phyloP scores from a whole-genome alignment of 2,888 invertebrate genomes.

The Agapostemon virescens region DNA sequence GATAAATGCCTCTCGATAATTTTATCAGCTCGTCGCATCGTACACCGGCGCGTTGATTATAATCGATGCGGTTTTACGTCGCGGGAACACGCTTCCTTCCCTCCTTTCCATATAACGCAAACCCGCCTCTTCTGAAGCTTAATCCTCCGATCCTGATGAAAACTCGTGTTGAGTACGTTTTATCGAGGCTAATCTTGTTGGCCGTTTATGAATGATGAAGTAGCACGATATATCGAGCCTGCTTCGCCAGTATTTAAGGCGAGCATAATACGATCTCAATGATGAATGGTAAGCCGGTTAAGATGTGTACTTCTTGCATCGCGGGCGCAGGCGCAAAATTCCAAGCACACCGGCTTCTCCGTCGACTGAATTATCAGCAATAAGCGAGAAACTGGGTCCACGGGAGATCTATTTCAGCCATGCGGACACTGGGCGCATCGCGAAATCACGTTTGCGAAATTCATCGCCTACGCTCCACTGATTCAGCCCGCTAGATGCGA shows the following conservation, averaged over 20 bases:
- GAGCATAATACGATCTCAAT: slow-evolving; percentile 49
- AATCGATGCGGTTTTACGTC: slow-evolving; percentile 45
- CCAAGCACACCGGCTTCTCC: background rate
- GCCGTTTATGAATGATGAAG: slow-evolving; percentile 57
- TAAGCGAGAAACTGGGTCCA: background rate
- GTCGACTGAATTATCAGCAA: slow-evolving; percentile 8
- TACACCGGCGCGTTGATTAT: slow-evolving; percentile 18
- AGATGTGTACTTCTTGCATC: slow-evolving; percentile 17
- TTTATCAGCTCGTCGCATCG: slow-evolving; percentile 28
- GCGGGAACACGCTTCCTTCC: slow-evolving; percentile 26
- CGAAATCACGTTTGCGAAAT: background rate
- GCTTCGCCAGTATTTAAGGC: slow-evolving; percentile 45
- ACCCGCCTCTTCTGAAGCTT: slow-evolving; percentile 17
- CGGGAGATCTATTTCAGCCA: background rate
- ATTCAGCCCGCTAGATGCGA: background rate
- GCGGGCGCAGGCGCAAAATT: background rate
- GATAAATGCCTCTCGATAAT: slow-evolving; percentile 38
- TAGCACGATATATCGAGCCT: slow-evolving; percentile 19
- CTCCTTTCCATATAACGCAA: slow-evolving; percentile 18
- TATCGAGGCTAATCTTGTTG: slow-evolving; percentile 54
- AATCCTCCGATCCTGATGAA: slow-evolving; percentile 47
- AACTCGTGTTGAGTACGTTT: slow-evolving; percentile 46
- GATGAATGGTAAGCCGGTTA: slow-evolving; percentile 41
- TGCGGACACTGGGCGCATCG: background rate
- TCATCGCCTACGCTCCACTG: background rate